phyloP scores from a whole-genome alignment of 2,888 invertebrate genomes.

The Trachelus iudaicus region DNA sequence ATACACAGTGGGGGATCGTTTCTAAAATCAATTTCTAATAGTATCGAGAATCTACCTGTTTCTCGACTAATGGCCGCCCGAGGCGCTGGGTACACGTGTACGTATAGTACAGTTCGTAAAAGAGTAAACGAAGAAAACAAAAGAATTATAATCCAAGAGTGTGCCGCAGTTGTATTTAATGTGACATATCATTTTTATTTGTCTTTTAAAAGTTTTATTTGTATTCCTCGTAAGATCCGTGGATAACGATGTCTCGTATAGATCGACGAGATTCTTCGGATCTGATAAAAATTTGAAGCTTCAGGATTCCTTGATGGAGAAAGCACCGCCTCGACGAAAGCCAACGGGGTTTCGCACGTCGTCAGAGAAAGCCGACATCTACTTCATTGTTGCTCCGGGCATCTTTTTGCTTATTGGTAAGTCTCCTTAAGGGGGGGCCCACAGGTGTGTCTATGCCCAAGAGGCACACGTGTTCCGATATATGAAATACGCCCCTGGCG shows the following conservation, averaged over 20 bases:
- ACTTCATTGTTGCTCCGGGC: background rate
- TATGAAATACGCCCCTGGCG: background rate
- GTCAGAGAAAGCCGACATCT: background rate
- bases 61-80: background rate
- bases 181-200: background rate
- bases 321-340: background rate
- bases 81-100: background rate
- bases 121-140: background rate
- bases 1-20: background rate
- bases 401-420: background rate
- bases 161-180: background rate
- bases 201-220: background rate
- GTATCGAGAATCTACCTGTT: background rate
- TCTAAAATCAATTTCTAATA: background rate
- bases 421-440: background rate
- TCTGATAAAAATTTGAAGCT: background rate
- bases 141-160: background rate
- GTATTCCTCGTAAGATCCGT: background rate
- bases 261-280: background rate
- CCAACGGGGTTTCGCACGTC: background rate
- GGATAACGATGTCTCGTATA: background rate
- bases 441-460: background rate
- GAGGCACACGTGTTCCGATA: background rate
- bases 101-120: background rate
- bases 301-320: background rate